phyloP scores from a whole-genome alignment of 2,113 vertebrate genomes.

The Conger conger region DNA sequence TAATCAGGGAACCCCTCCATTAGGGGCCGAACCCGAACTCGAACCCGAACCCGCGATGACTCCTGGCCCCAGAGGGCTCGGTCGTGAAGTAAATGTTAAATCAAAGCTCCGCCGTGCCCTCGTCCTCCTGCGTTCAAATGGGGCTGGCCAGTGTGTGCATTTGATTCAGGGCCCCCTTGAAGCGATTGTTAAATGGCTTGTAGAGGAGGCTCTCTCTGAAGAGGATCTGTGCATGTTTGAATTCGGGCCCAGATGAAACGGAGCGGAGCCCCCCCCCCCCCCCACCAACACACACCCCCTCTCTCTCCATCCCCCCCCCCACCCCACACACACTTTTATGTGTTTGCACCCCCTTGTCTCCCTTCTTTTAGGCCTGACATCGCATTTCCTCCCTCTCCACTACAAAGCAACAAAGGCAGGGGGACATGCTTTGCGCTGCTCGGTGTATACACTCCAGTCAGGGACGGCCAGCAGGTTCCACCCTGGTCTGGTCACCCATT shows the following conservation, averaged over 20 bases:
- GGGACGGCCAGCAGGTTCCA: background rate
- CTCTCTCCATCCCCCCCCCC: no score
- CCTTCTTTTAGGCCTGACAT: conserved; percentile 49
- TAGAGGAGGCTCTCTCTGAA: conserved; percentile 30
- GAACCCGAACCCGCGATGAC: background rate
- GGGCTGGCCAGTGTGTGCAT: conserved; percentile 16
- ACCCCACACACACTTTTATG: conserved; percentile 37
- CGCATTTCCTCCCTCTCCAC: background rate
- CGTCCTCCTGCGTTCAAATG: background rate
- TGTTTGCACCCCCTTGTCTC: conserved; percentile 32
- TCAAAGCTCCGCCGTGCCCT: conserved; percentile 17
- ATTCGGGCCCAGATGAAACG: conserved; percentile 27
- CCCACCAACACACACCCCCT: background rate
- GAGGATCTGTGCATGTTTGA: conserved; percentile 40
- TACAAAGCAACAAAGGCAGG: conserved; percentile 10
- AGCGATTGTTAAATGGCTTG: conserved; percentile 34
- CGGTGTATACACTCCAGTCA: background rate
- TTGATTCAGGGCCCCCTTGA: conserved; percentile 40
- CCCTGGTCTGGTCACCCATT: background rate
- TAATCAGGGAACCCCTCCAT: background rate
- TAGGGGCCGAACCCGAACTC: background rate
- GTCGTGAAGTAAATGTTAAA: conserved; percentile 2
- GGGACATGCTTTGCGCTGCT: no score
- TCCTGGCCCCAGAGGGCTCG: background rate
- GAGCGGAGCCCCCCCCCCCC: background rate